These are phyloP conservation scores for Gobio occitaniae DNA, from an alignment of 2,797 vertebrate species.

Conservation along the genomic window DNA sequence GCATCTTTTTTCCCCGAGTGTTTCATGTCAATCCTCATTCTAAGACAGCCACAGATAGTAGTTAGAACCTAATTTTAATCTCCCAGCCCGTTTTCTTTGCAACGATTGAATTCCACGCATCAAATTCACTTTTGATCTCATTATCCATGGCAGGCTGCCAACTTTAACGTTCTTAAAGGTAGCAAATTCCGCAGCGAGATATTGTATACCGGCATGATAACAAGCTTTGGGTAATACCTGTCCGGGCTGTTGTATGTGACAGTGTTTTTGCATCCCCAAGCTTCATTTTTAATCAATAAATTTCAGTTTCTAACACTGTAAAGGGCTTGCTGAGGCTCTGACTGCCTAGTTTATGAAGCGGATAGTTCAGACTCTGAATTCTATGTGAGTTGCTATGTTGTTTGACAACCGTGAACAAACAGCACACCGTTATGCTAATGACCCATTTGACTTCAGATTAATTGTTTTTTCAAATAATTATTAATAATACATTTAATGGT, in stretches of 20 bases:
- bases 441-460: not conserved
- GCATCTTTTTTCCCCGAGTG: conserved; percentile 54
- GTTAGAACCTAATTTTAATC: conserved; percentile 63
- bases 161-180: conserved; percentile 50
- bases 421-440: not conserved
- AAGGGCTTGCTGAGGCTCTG: conserved; percentile 9
- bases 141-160: conserved; percentile 57
- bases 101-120: conserved; percentile 61
- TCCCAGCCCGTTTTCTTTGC: conserved; percentile 54
- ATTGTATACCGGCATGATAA: conserved; percentile 48
- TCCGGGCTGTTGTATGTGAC: conserved; percentile 2
- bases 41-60: conserved; percentile 49
- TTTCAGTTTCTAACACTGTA: not conserved
- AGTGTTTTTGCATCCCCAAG: not conserved
- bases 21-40: conserved; percentile 64
- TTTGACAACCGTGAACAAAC: not conserved
- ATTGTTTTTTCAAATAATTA: not conserved
- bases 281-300: conserved; percentile 16
- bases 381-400: not conserved
- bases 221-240: conserved; percentile 17
- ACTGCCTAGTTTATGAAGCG: not conserved
- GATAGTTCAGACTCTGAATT: not conserved
- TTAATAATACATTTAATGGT: not conserved
- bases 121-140: conserved; percentile 64
- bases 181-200: conserved; percentile 32